Evolutionary conservation across 2,797 vertebrate species (phyloP).

Genomic region (Pseudocheirus occidentalis): DNA sequence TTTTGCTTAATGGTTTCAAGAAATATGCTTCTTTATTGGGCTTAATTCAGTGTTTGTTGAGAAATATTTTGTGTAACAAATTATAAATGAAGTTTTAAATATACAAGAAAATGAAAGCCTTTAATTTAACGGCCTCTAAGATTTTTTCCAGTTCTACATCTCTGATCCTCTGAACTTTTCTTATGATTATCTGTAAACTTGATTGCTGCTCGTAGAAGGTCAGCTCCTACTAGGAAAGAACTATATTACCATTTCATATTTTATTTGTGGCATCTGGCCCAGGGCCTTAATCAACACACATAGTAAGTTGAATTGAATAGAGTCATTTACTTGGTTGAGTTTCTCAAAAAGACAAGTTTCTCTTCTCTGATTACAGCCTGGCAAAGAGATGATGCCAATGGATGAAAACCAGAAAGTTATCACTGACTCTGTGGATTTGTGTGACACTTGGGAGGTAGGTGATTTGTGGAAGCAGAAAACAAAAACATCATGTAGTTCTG

Average conservation of each 20-base stretch:
- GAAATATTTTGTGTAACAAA: not conserved
- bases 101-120: not conserved
- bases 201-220: not conserved
- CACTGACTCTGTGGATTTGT: constrained; percentile 49
- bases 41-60: not conserved
- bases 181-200: not conserved
- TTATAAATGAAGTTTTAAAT: not conserved
- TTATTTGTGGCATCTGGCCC: not conserved
- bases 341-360: not conserved
- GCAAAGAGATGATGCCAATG: constrained; percentile 64
- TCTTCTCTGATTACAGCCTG: constrained; percentile 41
- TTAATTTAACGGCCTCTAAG: not conserved
- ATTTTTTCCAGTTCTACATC: not conserved
- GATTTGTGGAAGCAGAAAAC: not conserved
- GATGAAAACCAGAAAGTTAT: constrained; percentile 48
- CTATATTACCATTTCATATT: not conserved
- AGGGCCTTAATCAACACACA: not conserved
- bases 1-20: not conserved
- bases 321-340: not conserved
- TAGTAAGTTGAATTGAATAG: not conserved
- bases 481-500: not conserved
- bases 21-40: not conserved
- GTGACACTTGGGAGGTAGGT: constrained; percentile 57
- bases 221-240: not conserved
- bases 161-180: not conserved